Percentiles rank a stretch among this genome's conserved stretches.
These are phyloP conservation scores for Ligdia adustata DNA, from an alignment of 2,888 invertebrate genomes.

Conservation along the genomic window DNA sequence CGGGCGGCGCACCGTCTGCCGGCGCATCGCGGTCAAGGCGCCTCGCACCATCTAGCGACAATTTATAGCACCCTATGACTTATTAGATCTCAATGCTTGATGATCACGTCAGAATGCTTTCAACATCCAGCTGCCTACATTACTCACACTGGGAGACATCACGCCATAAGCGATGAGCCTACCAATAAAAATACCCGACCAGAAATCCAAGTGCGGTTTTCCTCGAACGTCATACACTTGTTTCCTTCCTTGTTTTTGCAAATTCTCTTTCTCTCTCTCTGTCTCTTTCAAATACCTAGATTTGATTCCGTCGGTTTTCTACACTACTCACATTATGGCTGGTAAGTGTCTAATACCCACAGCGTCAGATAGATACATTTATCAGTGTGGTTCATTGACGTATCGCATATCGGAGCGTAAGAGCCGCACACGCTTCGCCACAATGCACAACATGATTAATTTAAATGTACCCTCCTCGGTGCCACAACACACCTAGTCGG, in stretches of 20 bases:
- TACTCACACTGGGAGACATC: constrained; percentile 12
- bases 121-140: constrained; percentile 9
- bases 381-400: constrained; percentile 26
- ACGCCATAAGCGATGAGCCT: constrained; percentile 1
- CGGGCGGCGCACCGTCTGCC: constrained; percentile 43
- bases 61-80: constrained; percentile 27
- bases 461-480: constrained; percentile 41
- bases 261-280: background rate
- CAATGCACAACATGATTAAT: constrained; percentile 41
- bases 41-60: constrained; percentile 28
- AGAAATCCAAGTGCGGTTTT: constrained; percentile 29
- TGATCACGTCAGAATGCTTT: constrained; percentile 8
- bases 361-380: constrained; percentile 28
- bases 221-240: constrained; percentile 17
- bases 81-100: constrained; percentile 21
- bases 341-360: too few species aligned
- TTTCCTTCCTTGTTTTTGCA: constrained; percentile 9
- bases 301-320: too few species aligned
- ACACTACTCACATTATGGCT: too few species aligned
- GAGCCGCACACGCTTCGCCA: constrained; percentile 15
- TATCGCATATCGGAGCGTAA: constrained; percentile 25
- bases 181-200: constrained; percentile 14
- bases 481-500: constrained; percentile 39
- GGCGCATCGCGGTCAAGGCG: constrained; percentile 47
- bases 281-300: too few species aligned